These are phyloP conservation scores for Solen grandis DNA, from an alignment of 1,140 invertebrate species.

Conservation along the genomic window DNA sequence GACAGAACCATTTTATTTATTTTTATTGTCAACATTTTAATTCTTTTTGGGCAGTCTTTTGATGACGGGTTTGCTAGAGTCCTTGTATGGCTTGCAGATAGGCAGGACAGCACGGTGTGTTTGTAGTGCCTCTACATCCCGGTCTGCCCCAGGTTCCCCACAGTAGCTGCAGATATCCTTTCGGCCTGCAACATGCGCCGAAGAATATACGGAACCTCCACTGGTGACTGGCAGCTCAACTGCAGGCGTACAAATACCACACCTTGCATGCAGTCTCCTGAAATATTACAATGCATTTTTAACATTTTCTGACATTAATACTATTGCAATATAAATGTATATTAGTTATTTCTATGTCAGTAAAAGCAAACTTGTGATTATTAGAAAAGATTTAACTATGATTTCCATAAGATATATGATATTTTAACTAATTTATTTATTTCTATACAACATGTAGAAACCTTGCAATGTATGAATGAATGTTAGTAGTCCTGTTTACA, in stretches of 20 bases:
- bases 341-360: slow-evolving; percentile 33
- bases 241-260: slow-evolving; percentile 32
- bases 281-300: slow-evolving; percentile 40
- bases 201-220: slow-evolving; percentile 30
- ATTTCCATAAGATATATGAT: slow-evolving; percentile 13
- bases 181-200: slow-evolving; percentile 24
- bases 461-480: slow-evolving; percentile 23
- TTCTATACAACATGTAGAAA: slow-evolving; percentile 27
- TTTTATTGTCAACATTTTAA: too few species aligned
- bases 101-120: slow-evolving; percentile 9
- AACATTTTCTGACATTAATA: slow-evolving; percentile 23
- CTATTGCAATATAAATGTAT: slow-evolving; percentile 32
- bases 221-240: slow-evolving; percentile 25
- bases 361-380: slow-evolving; percentile 33
- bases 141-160: slow-evolving; percentile 19
- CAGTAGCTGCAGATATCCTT: slow-evolving; percentile 26
- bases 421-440: too few species aligned
- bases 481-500: slow-evolving; percentile 26
- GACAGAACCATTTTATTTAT: too few species aligned
- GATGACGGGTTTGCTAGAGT: too few species aligned
- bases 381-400: slow-evolving; percentile 28
- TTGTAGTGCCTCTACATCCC: slow-evolving; percentile 25
- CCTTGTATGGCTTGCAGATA: slow-evolving; percentile 11
- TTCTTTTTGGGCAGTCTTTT: too few species aligned
- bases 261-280: slow-evolving; percentile 27